Base-by-base conservation (phyloP, 2,113 vertebrate species). In the Pleuronectes platessa region DNA sequence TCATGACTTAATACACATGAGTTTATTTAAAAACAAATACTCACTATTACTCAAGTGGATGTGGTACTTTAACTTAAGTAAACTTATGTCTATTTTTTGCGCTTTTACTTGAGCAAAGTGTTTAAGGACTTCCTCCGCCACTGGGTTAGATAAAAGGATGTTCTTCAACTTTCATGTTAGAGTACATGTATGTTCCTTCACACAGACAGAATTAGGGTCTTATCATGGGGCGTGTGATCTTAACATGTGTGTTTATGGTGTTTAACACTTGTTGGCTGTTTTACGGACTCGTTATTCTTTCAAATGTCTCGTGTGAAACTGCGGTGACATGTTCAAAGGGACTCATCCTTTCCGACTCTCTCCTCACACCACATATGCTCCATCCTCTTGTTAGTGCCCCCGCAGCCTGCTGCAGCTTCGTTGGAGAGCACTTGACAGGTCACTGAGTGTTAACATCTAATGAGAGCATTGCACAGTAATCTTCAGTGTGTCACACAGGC, bases 341-440 rank as follows among this genome's bases (percentile, higher is more conserved):
- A 23, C 64, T 88, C 74, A 61, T 86, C 73, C 67, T 74, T 62
- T 68, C 68, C 84, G 87, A 79, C 82, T 87, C 83, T 88, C 82
- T 61, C 61, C 76, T 78, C 69, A 66, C n/a, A 72, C 65, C 63
- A 71, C 60, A 45, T 74, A 74, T 81, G 71, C 64, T 58, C 60
- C 23, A 24, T 82, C 72, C 75, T 84, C 78, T 89, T 83, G 89
- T 92, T 90, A 88, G 76, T 69, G 66, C 78, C 73, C 20, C 62
- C 68, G 12, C 62, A 72, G 81, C 37, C 68, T 71, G 71, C 78
- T 68, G 24, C 74, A 74, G 87, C 82, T 91, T 88, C 87, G 85
- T 89, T 89, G 69, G 67, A 91, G 91, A 92, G 87, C 89, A 83
- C 90, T 92, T 83, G 85, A 89, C 89, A 84, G 84, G 79, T 89